A percentile compares a stretch with the other conserved stretches of the same genome.
Conservation (phyloP, 2,888 invertebrate species). For the Tipula unca region DNA sequence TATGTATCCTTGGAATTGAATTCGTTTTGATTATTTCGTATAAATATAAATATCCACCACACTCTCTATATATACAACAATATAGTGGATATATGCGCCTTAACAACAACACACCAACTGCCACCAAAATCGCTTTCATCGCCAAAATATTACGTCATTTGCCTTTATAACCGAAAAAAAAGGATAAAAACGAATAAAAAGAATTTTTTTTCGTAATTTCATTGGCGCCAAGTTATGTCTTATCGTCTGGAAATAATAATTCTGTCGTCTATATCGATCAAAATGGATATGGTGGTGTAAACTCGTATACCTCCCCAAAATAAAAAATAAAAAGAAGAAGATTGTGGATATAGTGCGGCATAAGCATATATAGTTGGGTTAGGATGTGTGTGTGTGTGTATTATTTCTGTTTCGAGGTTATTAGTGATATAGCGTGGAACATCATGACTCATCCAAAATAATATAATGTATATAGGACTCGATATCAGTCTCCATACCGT, state of each 20-base stretch:
- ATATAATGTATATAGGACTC: neutral
- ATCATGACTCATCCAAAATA: neutral
- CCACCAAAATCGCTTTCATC: neutral
- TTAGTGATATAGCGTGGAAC: neutral
- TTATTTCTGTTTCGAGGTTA: neutral
- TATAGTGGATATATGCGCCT: neutral
- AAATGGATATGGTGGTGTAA: neutral
- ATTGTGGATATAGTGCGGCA: neutral
- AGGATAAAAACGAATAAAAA: neutral
- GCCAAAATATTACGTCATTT: conserved; percentile 8
- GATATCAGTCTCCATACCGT: neutral
- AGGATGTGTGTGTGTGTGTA: neutral
- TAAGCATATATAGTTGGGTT: neutral
- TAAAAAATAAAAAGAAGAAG: neutral
- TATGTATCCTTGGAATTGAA: neutral
- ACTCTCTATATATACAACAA: neutral
- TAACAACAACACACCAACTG: neutral
- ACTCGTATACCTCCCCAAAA: neutral
- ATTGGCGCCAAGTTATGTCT: conserved; percentile 14
- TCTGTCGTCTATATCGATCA: conserved; percentile 14
- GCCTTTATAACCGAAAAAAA: neutral
- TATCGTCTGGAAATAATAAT: conserved; percentile 14
- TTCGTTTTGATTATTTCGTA: neutral
- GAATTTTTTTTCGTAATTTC: neutral
- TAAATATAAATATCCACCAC: neutral